These are phyloP conservation scores for Habroteleia sp. DNA, from an alignment of 2,888 invertebrate species.

Conservation along the genomic window DNA sequence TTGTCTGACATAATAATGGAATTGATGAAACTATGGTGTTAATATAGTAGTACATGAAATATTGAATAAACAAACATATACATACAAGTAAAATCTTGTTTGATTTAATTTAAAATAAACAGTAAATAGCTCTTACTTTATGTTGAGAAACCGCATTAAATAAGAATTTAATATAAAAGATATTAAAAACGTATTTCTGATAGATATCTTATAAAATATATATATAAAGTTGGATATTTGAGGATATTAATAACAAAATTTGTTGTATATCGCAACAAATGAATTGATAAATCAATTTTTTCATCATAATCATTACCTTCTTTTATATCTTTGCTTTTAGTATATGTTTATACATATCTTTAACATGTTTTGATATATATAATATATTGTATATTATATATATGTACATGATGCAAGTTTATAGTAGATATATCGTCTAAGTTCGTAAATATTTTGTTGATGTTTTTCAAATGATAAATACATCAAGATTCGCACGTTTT, in stretches of 20 bases:
- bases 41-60: no score
- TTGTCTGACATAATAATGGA: no score
- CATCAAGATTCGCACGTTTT: slow-evolving; percentile 68
- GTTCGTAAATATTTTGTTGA: slow-evolving; percentile 38
- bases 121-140: no score
- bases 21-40: no score
- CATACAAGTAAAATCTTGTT: slow-evolving; percentile 4
- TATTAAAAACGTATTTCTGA: slow-evolving; percentile 18
- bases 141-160: neutral
- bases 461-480: slow-evolving; percentile 57
- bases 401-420: slow-evolving; percentile 21
- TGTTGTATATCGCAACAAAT: slow-evolving; percentile 17
- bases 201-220: slow-evolving; percentile 21
- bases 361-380: slow-evolving; percentile 65
- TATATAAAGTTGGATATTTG: slow-evolving; percentile 22
- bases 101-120: neutral
- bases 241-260: slow-evolving; percentile 16
- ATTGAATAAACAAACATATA: no score
- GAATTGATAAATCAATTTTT: slow-evolving; percentile 70
- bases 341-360: slow-evolving; percentile 69
- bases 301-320: slow-evolving; percentile 61
- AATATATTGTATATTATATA: slow-evolving; percentile 29
- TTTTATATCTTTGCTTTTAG: slow-evolving; percentile 39
- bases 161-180: slow-evolving; percentile 5
- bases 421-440: slow-evolving; percentile 36